A percentile compares a stretch with the other conserved stretches of the same genome.
phyloP scores from a whole-genome alignment of 2,888 invertebrate genomes.

The Eurytoma adleriae region DNA sequence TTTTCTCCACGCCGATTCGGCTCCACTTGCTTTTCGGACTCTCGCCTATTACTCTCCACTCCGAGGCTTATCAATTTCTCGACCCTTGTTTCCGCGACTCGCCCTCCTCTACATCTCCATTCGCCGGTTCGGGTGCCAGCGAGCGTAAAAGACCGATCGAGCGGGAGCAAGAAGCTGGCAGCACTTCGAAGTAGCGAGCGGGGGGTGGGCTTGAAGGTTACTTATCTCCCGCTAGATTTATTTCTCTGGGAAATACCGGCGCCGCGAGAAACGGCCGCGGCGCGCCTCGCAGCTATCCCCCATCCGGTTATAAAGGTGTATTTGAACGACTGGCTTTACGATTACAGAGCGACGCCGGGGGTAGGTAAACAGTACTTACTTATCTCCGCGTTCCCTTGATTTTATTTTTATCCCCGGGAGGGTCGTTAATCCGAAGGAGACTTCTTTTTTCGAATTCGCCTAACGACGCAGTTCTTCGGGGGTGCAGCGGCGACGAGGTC shows the following conservation, averaged over 20 bases:
- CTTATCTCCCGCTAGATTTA: slow-evolving; percentile 46
- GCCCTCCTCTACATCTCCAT: slow-evolving; percentile 24
- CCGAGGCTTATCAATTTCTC: slow-evolving; percentile 38
- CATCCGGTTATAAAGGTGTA: not conserved
- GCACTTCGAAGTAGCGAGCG: not conserved
- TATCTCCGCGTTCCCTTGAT: no score
- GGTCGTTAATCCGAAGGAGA: no score
- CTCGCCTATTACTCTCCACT: not conserved
- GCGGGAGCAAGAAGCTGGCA: not conserved
- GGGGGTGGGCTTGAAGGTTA: slow-evolving; percentile 4
- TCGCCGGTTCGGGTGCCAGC: slow-evolving; percentile 7
- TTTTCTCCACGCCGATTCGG: not conserved
- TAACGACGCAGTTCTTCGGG: no score
- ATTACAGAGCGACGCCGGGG: not conserved
- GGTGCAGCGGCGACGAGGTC: no score
- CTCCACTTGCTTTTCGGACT: not conserved
- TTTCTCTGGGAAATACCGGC: slow-evolving; percentile 26
- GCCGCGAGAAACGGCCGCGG: not conserved
- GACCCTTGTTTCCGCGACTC: not conserved
- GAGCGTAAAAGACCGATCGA: slow-evolving; percentile 35
- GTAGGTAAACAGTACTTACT: slow-evolving; percentile 11
- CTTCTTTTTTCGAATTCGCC: no score
- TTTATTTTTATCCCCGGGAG: no score
- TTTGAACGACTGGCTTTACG: slow-evolving; percentile 32
- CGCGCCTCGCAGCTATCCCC: not conserved